Conservation (phyloP, 2,888 invertebrate species). For the Trachelus iudaicus region DNA sequence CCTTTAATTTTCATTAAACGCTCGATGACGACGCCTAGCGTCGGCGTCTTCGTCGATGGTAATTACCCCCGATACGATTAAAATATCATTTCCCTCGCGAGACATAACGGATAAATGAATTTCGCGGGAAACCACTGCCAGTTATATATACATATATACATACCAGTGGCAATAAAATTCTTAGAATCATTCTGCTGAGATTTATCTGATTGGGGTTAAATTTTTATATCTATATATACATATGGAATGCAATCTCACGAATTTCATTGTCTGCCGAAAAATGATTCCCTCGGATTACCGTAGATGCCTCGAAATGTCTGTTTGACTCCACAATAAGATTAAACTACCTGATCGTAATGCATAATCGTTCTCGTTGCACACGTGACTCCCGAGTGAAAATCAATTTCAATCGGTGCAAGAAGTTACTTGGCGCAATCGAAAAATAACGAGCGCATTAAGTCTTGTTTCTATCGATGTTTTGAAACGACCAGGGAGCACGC, state of each 20-base stretch:
- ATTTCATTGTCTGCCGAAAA: too few relatives aligned
- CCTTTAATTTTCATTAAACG: constrained; percentile 23
- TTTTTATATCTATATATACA: too few relatives aligned
- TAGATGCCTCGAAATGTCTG: too few relatives aligned
- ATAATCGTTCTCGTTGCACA: background rate
- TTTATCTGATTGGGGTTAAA: too few relatives aligned
- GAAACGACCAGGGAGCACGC: background rate
- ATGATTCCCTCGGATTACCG: too few relatives aligned
- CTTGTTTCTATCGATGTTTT: background rate
- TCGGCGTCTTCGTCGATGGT: constrained; percentile 4
- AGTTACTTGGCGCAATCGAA: background rate
- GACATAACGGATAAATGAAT: background rate
- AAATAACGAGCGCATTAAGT: background rate
- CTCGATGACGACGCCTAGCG: constrained; percentile 5
- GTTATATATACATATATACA: background rate
- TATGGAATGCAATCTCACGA: too few relatives aligned
- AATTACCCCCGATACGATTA: constrained; percentile 23
- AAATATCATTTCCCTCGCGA: constrained; percentile 12
- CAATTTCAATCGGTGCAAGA: background rate
- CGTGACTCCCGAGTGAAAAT: background rate
- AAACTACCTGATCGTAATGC: background rate
- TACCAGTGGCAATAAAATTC: too few relatives aligned
- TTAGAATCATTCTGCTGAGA: too few relatives aligned
- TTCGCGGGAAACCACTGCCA: background rate
- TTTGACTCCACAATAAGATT: background rate